These are phyloP conservation scores for Tribolium madens DNA, from an alignment of 1,140 invertebrate genomes.

Conservation along the genomic window DNA sequence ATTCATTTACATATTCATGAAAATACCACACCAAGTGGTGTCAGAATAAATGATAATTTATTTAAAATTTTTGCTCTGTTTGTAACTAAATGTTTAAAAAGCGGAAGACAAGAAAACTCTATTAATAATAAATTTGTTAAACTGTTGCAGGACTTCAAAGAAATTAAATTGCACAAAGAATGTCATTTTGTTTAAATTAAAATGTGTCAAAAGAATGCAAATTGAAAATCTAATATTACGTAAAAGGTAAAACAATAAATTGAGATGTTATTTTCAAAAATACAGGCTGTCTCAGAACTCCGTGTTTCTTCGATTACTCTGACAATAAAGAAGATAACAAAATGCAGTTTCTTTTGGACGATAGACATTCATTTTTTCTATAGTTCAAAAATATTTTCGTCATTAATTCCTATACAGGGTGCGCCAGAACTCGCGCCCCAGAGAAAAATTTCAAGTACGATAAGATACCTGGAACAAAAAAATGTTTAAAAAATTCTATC, in stretches of 20 bases:
- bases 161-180: background rate
- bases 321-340: too few relatives aligned
- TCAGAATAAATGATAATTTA: background rate
- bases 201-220: background rate
- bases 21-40: background rate
- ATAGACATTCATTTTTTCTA: too few relatives aligned
- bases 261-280: too few relatives aligned
- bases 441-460: too few relatives aligned
- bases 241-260: background rate
- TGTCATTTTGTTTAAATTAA: background rate
- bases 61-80: background rate
- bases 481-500: too few relatives aligned
- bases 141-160: background rate
- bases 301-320: too few relatives aligned
- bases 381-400: too few relatives aligned
- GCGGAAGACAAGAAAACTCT: background rate
- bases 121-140: background rate
- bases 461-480: too few relatives aligned
- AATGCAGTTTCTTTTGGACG: too few relatives aligned
- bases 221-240: background rate
- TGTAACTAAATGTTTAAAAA: background rate
- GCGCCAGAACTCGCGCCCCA: too few relatives aligned
- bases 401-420: too few relatives aligned
- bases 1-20: slow-evolving; percentile 29
- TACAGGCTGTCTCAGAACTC: too few relatives aligned